phyloP scores from a whole-genome alignment of 2,797 vertebrate species.

The Muscicapa striata region DNA sequence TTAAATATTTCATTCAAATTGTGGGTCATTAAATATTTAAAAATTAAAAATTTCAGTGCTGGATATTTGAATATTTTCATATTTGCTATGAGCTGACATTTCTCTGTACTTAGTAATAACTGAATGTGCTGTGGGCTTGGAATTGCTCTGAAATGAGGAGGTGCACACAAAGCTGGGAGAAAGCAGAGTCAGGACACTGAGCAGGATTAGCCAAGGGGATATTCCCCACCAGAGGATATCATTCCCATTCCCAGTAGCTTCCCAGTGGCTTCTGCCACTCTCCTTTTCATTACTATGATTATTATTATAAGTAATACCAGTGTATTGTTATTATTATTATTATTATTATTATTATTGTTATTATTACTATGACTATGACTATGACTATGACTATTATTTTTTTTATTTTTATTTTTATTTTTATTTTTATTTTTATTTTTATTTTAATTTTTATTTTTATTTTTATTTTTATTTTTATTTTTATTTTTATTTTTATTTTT shows the following conservation, averaged over 20 bases:
- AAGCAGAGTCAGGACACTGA: background rate
- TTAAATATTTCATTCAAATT: slow-evolving; percentile 17
- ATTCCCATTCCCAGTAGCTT: background rate
- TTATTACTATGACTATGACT: too few relatives aligned
- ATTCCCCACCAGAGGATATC: background rate
- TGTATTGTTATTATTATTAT: background rate
- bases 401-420: background rate
- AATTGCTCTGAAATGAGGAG: background rate
- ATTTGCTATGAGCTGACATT: background rate
- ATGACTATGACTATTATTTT: too few relatives aligned
- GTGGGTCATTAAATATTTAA: slow-evolving; percentile 28
- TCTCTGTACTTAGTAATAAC: background rate
- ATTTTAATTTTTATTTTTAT: background rate
- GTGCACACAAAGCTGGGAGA: background rate
- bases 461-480: background rate
- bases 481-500: background rate
- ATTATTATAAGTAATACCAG: background rate
- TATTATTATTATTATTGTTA: background rate
- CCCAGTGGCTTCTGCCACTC: background rate
- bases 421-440: too few relatives aligned
- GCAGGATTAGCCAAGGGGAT: background rate
- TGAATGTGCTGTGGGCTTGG: background rate
- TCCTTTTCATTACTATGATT: background rate
- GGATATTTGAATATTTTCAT: slow-evolving; percentile 4
- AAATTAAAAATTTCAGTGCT: background rate